A percentile compares a stretch with the other conserved stretches of the same genome.
Conservation (phyloP, 2,888 invertebrate species). For the Aleiodes leptofemur region DNA sequence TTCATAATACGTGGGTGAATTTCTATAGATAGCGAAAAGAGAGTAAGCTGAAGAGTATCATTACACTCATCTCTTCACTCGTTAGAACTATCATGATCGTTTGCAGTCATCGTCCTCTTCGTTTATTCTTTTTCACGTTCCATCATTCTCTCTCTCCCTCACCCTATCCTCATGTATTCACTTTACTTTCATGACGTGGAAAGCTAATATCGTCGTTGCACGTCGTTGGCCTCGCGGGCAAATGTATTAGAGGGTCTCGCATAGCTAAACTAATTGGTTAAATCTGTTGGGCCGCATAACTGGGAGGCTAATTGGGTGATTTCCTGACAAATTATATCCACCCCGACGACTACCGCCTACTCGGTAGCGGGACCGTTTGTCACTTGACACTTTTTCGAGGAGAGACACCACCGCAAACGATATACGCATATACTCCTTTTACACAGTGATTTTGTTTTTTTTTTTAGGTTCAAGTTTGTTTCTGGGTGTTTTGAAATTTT, state of each 20-base stretch:
- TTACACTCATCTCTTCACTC: conserved; percentile 21
- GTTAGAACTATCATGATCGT: conserved; percentile 44
- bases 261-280: conserved; percentile 76
- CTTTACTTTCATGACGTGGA: conserved; percentile 37
- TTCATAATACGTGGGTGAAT: conserved; percentile 39
- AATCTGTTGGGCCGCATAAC: conserved; percentile 76
- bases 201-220: conserved; percentile 57
- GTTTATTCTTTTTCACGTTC: no score
- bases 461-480: neutral
- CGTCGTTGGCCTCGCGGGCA: conserved; percentile 64
- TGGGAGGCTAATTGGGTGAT: conserved; percentile 76
- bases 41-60: neutral
- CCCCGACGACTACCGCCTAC: conserved; percentile 72
- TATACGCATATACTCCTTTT: conserved; percentile 34
- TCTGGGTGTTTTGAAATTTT: conserved; percentile 21
- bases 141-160: neutral
- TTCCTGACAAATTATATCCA: conserved; percentile 76
- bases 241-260: conserved; percentile 74
- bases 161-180: conserved; percentile 11
- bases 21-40: conserved; percentile 30
- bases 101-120: conserved; percentile 46
- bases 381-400: conserved; percentile 73
- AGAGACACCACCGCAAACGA: conserved; percentile 51
- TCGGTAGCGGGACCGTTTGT: conserved; percentile 73
- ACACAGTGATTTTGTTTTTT: conserved; percentile 9